phyloP scores from a whole-genome alignment of 2,888 invertebrate genomes.

The Ophonus ardosiacus region DNA sequence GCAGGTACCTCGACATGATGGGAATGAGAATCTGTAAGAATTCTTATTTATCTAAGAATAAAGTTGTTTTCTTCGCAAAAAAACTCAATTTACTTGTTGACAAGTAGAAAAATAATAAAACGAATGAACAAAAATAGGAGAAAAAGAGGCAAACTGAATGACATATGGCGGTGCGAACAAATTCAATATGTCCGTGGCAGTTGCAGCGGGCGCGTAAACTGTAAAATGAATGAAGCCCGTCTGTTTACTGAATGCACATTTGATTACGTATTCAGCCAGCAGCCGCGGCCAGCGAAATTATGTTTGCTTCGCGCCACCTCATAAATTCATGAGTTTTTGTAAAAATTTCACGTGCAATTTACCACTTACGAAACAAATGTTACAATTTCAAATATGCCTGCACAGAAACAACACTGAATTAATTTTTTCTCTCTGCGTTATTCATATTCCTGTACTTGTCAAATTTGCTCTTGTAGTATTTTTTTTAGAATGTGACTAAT shows the following conservation, averaged over 20 bases:
- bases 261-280: conserved; percentile 29
- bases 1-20: no score
- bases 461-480: not conserved
- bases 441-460: not conserved
- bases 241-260: conserved; percentile 37
- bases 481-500: not conserved
- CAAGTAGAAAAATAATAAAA: not conserved
- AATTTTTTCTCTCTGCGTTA: not conserved
- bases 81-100: not conserved
- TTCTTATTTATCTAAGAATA: not conserved
- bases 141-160: not conserved
- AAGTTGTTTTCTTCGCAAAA: not conserved
- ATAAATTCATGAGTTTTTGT: conserved; percentile 41
- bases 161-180: conserved; percentile 13
- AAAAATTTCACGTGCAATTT: conserved; percentile 34
- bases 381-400: not conserved
- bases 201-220: not conserved
- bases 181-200: conserved; percentile 21
- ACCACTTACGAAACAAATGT: conserved; percentile 2
- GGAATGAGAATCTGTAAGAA: not conserved
- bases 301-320: conserved; percentile 35
- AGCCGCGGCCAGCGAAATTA: conserved; percentile 21
- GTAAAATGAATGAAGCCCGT: conserved; percentile 25
- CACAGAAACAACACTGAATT: not conserved
- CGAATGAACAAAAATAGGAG: not conserved